phyloP scores from a whole-genome alignment of 2,797 vertebrate species.

The Oryzias sinensis region DNA sequence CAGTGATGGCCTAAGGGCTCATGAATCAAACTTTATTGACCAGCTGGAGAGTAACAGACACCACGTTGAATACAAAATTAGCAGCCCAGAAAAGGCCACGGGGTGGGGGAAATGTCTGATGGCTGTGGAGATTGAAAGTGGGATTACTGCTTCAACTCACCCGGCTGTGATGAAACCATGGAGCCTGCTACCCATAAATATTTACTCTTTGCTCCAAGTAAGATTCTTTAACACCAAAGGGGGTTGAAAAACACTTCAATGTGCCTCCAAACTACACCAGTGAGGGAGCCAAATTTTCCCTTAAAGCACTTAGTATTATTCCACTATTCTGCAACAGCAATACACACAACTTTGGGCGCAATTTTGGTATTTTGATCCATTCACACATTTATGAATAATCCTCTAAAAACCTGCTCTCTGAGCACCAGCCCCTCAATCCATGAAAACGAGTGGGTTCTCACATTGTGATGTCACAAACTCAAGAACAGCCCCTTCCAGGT shows the following conservation, averaged over 20 bases:
- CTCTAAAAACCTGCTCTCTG: too few relatives aligned
- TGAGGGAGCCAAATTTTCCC: too few relatives aligned
- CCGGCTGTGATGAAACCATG: constrained; percentile 46
- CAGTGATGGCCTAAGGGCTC: constrained; percentile 45
- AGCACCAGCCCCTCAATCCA: too few relatives aligned
- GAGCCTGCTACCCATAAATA: constrained; percentile 58
- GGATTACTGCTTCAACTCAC: constrained; percentile 22
- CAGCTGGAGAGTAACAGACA: constrained; percentile 67
- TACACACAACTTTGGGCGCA: too few relatives aligned
- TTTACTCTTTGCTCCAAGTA: constrained; percentile 48
- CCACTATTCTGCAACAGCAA: not conserved
- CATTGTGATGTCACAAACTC: too few relatives aligned
- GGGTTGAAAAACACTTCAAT: constrained; percentile 26
- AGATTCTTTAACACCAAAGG: constrained; percentile 38
- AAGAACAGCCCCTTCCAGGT: too few relatives aligned
- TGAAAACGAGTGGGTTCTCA: too few relatives aligned
- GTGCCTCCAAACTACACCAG: constrained; percentile 36
- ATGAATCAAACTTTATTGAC: constrained; percentile 77
- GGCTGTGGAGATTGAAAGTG: constrained; percentile 40
- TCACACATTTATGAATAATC: too few relatives aligned
- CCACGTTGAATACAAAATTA: constrained; percentile 69
- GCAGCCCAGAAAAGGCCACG: constrained; percentile 59
- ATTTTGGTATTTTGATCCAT: too few relatives aligned
- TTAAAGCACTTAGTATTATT: too few relatives aligned
- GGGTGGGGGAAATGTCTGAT: constrained; percentile 26